These are phyloP conservation scores for Apodemus agrarius DNA, from an alignment of 2,797 vertebrate species.

Conservation along the genomic window DNA sequence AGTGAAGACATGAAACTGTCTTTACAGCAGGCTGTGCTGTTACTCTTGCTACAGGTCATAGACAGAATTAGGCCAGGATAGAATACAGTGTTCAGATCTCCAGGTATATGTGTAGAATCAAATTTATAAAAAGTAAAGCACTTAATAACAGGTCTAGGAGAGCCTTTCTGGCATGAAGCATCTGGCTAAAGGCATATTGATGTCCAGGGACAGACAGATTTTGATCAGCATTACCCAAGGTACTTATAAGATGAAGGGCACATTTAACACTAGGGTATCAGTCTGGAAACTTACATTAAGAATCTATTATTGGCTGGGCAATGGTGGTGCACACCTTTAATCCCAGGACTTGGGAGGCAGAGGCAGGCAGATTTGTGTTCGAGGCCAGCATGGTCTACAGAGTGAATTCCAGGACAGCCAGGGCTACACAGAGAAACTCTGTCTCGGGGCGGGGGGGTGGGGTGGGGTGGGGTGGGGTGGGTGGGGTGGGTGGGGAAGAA, in stretches of 20 bases:
- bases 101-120: background rate
- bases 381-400: too few relatives aligned
- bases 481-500: too few relatives aligned
- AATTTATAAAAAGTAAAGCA: background rate
- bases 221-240: background rate
- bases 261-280: background rate
- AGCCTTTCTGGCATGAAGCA: background rate
- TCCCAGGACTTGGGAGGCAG: too few relatives aligned
- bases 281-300: background rate
- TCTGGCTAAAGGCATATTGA: constrained; percentile 2
- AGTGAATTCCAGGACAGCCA: too few relatives aligned
- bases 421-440: too few relatives aligned
- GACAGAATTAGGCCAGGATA: constrained; percentile 13
- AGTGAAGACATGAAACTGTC: background rate
- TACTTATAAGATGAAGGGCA: background rate
- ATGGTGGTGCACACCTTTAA: too few relatives aligned
- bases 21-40: background rate
- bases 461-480: too few relatives aligned
- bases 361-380: too few relatives aligned
- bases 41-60: background rate
- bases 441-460: too few relatives aligned
- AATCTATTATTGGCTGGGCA: background rate
- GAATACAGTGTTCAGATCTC: constrained; percentile 10
- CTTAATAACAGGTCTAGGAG: background rate
- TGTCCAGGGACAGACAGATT: background rate